A percentile compares a stretch with the other conserved stretches of the same genome.
phyloP scores from a whole-genome alignment of 2,888 invertebrate genomes.

The Agrilus mali region DNA sequence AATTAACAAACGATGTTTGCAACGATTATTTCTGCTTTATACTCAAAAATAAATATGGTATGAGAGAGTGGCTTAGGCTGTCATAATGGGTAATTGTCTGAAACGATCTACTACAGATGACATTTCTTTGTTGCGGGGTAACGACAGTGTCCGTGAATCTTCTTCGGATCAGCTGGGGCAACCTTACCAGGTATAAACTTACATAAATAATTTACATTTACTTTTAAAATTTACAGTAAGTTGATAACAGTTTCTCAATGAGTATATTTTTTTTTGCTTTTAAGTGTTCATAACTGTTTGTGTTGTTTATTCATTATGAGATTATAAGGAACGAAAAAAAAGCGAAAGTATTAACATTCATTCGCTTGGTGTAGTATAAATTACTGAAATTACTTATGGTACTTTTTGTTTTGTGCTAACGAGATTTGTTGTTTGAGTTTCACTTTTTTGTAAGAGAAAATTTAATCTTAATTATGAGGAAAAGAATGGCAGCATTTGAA shows the following conservation, averaged over 20 bases:
- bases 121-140: constrained; percentile 48
- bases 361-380: no score
- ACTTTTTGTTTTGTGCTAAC: no score
- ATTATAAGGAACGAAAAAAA: not conserved
- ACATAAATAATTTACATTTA: constrained; percentile 11
- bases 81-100: constrained; percentile 57
- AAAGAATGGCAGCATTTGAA: no score
- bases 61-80: constrained; percentile 27
- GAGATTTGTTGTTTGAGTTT: no score
- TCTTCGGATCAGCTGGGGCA: constrained; percentile 46
- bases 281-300: not conserved
- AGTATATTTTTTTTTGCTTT: no score
- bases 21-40: no score
- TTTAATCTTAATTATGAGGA: no score
- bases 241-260: no score
- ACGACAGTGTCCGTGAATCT: constrained; percentile 42
- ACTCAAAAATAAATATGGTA: constrained; percentile 13
- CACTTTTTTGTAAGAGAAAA: no score
- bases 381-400: no score
- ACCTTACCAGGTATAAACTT: constrained; percentile 38
- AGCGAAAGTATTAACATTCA: not conserved
- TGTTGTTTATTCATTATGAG: not conserved
- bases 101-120: constrained; percentile 53
- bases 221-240: no score
- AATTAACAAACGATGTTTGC: no score